phyloP scores from a whole-genome alignment of 2,888 invertebrate genomes.

The Apotomis betuletana region DNA sequence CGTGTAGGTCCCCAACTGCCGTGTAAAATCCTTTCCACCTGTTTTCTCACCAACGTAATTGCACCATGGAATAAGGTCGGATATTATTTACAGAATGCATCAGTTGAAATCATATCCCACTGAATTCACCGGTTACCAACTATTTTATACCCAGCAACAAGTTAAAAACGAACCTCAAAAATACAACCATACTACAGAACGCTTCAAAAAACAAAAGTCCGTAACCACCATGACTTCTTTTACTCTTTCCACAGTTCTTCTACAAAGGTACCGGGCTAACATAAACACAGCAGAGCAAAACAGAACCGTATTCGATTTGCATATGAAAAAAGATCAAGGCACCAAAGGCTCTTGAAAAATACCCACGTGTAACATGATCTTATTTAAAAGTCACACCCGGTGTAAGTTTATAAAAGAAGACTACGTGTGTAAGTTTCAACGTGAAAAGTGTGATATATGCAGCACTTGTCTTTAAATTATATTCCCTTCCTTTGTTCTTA shows the following conservation, averaged over 20 bases:
- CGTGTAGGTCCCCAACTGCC: too few relatives aligned
- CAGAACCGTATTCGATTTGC: conserved; percentile 62
- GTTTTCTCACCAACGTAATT: too few relatives aligned
- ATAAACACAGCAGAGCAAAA: conserved; percentile 45
- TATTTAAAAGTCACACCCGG: conserved; percentile 72
- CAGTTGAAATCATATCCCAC: too few relatives aligned
- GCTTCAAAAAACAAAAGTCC: not conserved
- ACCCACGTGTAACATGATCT: conserved; percentile 60
- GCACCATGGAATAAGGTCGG: too few relatives aligned
- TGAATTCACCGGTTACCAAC: too few relatives aligned
- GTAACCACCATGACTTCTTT: conserved; percentile 7
- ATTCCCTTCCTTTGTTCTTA: conserved; percentile 44
- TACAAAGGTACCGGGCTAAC: conserved; percentile 38
- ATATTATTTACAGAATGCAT: too few relatives aligned
- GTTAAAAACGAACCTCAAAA: not conserved
- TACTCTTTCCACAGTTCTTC: conserved; percentile 30
- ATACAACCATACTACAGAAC: not conserved
- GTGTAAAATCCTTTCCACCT: too few relatives aligned
- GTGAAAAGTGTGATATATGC: conserved; percentile 53
- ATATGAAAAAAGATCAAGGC: conserved; percentile 66
- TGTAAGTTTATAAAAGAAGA: conserved; percentile 60
- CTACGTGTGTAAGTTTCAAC: conserved; percentile 52
- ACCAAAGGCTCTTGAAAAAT: conserved; percentile 58
- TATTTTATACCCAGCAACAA: too few relatives aligned
- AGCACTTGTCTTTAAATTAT: conserved; percentile 53